Base-by-base conservation (phyloP, 1,140 invertebrate species). In the Bombus polaris region DNA sequence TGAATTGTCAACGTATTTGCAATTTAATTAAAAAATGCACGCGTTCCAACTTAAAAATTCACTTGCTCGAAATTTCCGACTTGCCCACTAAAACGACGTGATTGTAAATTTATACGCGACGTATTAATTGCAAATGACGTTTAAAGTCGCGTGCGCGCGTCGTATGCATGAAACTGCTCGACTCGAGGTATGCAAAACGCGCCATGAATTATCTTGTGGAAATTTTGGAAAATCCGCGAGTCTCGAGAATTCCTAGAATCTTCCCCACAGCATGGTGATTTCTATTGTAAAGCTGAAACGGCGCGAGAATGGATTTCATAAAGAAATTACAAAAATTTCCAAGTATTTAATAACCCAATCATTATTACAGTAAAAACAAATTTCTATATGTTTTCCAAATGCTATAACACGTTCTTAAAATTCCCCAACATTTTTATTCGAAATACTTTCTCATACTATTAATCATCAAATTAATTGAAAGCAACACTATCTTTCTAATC, bases 31-130 rank as follows among this genome's bases (percentile, higher is more conserved):
- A 12, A 62, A 22, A 53, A 53, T 8, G 18, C 47, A 53, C 5
- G 47, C 6, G 10, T 13, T n/a, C 0, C 59, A 62, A 25, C 0
- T 22, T 9, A 25, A 44, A 73, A 81, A 81, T 39, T 1, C 3
- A 70, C 35, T 22, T 28, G 18, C 9, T 57, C 68, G 18, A 62
- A 35, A 37, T 72, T 81, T 42, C 28, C 18, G 44, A 47, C 44
- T 47, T 47, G 10, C 37, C 2, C 10, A 32, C 1, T 8, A 6
- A 39, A 53, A 62, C 9, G 68, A 44, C 37, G 59, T 35, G 25
- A 39, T 53, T 53, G 18, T 8, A 57, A 74, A 82, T 65, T 74
- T 82, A 81, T 73, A 28, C 66, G 18, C 39, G 15, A 72, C 39
- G 70, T 73, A 71, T 71, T 80, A 62, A 62, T 62, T 47, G 80